Percentiles rank a stretch among this genome's conserved stretches.
These are phyloP conservation scores for Drosophila prosaltans DNA, from an alignment of 1,140 invertebrate genomes.

Conservation along the genomic window DNA sequence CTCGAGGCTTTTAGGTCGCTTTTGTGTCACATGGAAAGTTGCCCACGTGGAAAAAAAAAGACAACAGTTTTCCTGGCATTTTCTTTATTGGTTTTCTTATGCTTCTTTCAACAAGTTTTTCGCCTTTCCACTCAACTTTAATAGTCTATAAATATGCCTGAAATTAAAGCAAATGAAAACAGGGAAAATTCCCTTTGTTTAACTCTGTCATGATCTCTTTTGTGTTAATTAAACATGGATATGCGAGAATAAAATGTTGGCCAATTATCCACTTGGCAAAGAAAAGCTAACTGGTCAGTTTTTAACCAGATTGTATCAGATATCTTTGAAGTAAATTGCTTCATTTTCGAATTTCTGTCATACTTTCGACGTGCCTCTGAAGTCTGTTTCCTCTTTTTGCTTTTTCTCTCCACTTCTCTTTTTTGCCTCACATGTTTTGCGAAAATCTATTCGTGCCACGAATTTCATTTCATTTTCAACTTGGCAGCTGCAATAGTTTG, in stretches of 20 bases:
- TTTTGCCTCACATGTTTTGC: slow-evolving; percentile 56
- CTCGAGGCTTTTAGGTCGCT: slow-evolving; percentile 22
- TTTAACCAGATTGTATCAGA: slow-evolving; percentile 58
- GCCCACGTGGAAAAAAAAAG: slow-evolving; percentile 30
- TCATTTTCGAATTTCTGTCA: slow-evolving; percentile 81
- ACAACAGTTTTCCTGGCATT: slow-evolving; percentile 43
- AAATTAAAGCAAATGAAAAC: neutral
- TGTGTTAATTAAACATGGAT: slow-evolving; percentile 41
- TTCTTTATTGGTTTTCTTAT: slow-evolving; percentile 72
- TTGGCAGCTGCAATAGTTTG: slow-evolving; percentile 74
- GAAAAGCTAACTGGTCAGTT: slow-evolving; percentile 42
- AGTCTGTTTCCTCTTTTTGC: slow-evolving; percentile 16
- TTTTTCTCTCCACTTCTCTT: slow-evolving; percentile 36
- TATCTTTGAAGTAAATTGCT: slow-evolving; percentile 73
- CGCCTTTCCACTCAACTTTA: slow-evolving; percentile 33
- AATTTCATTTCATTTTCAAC: slow-evolving; percentile 72
- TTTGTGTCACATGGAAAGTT: slow-evolving; percentile 42
- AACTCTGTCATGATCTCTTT: slow-evolving; percentile 10
- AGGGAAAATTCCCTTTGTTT: neutral
- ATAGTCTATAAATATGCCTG: slow-evolving; percentile 39
- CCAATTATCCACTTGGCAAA: slow-evolving; percentile 55
- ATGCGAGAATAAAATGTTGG: slow-evolving; percentile 28
- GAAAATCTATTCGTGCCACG: slow-evolving; percentile 77
- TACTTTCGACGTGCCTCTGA: slow-evolving; percentile 54
- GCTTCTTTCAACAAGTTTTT: slow-evolving; percentile 59